Evolutionary conservation across 2,797 vertebrate genomes (phyloP), one percentile per base, ranked within the genome.

Genomic region (Gymnocypris eckloni): DNA sequence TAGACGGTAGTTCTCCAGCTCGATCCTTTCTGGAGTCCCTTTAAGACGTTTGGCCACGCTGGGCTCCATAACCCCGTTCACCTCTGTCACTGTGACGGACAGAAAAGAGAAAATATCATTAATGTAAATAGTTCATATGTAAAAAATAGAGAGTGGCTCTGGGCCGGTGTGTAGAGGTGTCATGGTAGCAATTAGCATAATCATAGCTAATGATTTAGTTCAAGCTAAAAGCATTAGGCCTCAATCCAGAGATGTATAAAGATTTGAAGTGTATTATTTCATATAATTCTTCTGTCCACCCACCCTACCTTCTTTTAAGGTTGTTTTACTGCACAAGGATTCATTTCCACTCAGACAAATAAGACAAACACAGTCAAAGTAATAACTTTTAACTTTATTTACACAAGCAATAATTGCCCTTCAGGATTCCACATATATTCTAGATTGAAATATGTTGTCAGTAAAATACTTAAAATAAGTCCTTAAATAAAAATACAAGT

Each of bases 1-100:
- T 79, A 97, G 95, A 0, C 97, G 96, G 92, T 98, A 99, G 92
- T 99, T 99, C 95, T 99, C 98, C 94, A 99, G 92, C 94, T 99
- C 98, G 0, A 99, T 99, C 54, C 98, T 96, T 83, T 99, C 98
- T 0, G 98, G 98, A 0, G 98, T 99, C 72, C 97, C 97, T 39
- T 96, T 95, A 61, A 98, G 93, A 7, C 98, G 93, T 89, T 99
- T 99, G 0, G 97, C 95, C 0, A 98, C 84, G 86, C 95, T 96
- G 87, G 97, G 96, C 90, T 99, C 98, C 88, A 96, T 96, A 85
- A 98, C 89, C 45, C 98, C 97, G 0, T 98, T 99, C 88, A 97
- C 92, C 25, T 94, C 96, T 0, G 95, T 87, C 72, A 86, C 97
- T 99, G 91, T 8, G 64, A 86, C 59, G 61, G 61, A 93, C 87